These are phyloP conservation scores for Phaonia tiefii DNA, from an alignment of 2,888 invertebrate species.

Conservation along the genomic window DNA sequence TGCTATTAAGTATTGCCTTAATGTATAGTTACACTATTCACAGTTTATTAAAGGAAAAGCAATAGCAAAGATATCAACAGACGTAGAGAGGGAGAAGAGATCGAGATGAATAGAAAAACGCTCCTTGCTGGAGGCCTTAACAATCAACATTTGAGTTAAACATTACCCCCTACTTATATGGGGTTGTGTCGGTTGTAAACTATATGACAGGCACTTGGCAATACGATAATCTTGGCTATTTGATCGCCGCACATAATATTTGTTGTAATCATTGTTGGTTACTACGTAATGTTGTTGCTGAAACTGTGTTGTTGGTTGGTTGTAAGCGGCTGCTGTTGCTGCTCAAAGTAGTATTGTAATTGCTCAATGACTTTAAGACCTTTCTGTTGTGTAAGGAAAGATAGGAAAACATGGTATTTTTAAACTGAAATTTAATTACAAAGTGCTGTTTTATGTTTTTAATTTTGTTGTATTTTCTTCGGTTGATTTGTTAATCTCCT, in stretches of 20 bases:
- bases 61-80: neutral
- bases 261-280: slow-evolving; percentile 1
- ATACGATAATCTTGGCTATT: slow-evolving; percentile 9
- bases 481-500: neutral
- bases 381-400: slow-evolving; percentile 31
- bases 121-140: slow-evolving; percentile 34
- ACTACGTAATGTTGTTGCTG: slow-evolving; percentile 2
- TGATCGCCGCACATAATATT: neutral
- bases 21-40: neutral
- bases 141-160: slow-evolving; percentile 34
- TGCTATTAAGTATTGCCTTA: neutral
- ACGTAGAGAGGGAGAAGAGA: neutral
- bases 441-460: neutral
- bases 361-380: slow-evolving; percentile 50
- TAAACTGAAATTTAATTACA: neutral
- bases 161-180: slow-evolving; percentile 45
- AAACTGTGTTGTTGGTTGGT: neutral
- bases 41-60: slow-evolving; percentile 18
- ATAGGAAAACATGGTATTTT: slow-evolving; percentile 23
- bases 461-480: neutral
- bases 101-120: neutral
- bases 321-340: neutral
- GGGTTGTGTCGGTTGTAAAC: slow-evolving; percentile 16
- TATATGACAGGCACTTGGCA: slow-evolving; percentile 27
- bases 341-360: slow-evolving; percentile 40